These are phyloP conservation scores for Hystrix brachyura DNA, from an alignment of 2,113 vertebrate species.

Conservation along the genomic window DNA sequence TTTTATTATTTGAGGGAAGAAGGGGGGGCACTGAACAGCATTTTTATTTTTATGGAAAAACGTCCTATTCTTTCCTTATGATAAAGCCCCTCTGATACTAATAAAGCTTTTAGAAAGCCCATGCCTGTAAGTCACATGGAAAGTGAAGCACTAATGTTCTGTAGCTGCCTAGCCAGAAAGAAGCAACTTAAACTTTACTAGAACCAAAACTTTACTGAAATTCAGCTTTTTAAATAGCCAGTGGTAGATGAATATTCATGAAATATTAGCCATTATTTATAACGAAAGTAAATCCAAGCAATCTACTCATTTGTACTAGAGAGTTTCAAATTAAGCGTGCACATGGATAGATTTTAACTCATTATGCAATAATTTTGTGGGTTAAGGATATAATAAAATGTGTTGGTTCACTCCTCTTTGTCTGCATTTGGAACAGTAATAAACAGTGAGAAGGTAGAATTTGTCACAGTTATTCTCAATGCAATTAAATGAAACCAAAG, in stretches of 20 bases:
- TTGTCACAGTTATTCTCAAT: not conserved
- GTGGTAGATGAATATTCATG: not conserved
- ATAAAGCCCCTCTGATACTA: constrained; percentile 68
- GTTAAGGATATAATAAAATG: not conserved
- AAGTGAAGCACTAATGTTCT: not conserved
- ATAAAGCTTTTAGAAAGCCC: not conserved
- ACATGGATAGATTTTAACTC: not conserved
- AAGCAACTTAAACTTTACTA: not conserved
- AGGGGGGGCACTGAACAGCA: not conserved
- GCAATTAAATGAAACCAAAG: not conserved
- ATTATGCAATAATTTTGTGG: not conserved
- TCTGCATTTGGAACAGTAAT: not conserved
- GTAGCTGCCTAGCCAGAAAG: not conserved
- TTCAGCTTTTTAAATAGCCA: not conserved
- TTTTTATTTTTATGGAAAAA: constrained; percentile 74
- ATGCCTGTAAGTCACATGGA: not conserved
- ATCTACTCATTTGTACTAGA: not conserved
- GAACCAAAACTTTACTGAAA: not conserved
- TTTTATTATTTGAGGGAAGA: constrained; percentile 45
- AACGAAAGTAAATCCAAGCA: constrained; percentile 42
- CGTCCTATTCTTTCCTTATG: not conserved
- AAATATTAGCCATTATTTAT: not conserved
- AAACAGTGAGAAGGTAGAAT: not conserved
- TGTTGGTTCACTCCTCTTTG: not conserved
- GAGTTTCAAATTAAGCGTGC: not conserved